phyloP scores from a whole-genome alignment of 2,888 invertebrate species.

The Parnassius apollo region DNA sequence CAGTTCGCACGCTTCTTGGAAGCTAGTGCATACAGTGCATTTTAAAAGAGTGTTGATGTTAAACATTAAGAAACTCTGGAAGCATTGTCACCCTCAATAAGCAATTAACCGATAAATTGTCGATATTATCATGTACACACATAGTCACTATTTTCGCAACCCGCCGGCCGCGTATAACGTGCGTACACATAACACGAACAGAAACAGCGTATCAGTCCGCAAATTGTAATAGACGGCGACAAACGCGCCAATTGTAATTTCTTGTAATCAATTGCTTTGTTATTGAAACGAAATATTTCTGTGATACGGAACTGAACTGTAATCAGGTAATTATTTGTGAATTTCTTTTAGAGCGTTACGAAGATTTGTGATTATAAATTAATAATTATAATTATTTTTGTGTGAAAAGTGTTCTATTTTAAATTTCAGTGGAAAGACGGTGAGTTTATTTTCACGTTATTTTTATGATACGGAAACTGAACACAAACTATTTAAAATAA shows the following conservation, averaged over 20 bases:
- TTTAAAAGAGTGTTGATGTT: too few relatives aligned
- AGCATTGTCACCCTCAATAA: slow-evolving; percentile 11
- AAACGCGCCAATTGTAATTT: slow-evolving; percentile 25
- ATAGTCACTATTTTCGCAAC: slow-evolving; percentile 19
- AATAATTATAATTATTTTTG: slow-evolving; percentile 6
- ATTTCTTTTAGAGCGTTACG: background rate
- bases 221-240: slow-evolving; percentile 20
- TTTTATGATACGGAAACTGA: background rate
- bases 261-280: slow-evolving; percentile 15
- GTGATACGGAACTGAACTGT: slow-evolving; percentile 6
- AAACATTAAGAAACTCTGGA: background rate
- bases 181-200: slow-evolving; percentile 11
- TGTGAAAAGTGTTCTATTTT: background rate
- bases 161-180: background rate
- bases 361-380: slow-evolving; percentile 2
- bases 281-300: slow-evolving; percentile 2
- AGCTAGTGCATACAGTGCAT: too few relatives aligned
- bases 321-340: slow-evolving; percentile 14
- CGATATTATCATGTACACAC: slow-evolving; percentile 13
- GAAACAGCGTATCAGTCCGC: slow-evolving; percentile 27
- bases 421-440: slow-evolving; percentile 4
- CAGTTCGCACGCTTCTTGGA: too few relatives aligned
- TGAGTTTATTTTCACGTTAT: slow-evolving; percentile 13
- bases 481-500: background rate
- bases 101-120: slow-evolving; percentile 11